Conservation (phyloP, 2,888 invertebrate species). For the Graphium colonna region DNA sequence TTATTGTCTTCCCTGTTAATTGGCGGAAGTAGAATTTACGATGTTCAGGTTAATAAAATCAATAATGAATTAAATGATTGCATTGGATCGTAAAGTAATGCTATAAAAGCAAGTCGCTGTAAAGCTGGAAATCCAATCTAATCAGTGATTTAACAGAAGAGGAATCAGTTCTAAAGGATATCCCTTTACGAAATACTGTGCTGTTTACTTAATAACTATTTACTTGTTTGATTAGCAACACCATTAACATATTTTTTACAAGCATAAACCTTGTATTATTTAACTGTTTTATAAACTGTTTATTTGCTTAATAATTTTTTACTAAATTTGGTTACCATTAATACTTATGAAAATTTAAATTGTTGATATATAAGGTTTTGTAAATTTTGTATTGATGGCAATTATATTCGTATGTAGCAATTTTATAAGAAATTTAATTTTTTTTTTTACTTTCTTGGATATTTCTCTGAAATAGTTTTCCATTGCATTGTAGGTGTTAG, state of each 20-base stretch:
- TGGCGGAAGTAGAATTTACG: slow-evolving; percentile 6
- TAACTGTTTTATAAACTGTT: too few relatives aligned
- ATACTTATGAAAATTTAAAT: not conserved
- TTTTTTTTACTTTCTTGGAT: too few relatives aligned
- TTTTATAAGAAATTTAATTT: too few relatives aligned
- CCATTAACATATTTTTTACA: not conserved
- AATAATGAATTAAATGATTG: slow-evolving; percentile 28
- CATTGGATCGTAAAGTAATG: slow-evolving; percentile 28
- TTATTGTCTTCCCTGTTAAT: not conserved
- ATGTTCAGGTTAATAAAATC: slow-evolving; percentile 24
- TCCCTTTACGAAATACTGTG: slow-evolving; percentile 3
- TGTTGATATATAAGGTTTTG: not conserved
- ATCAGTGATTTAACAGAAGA: slow-evolving; percentile 9
- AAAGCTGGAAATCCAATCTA: slow-evolving; percentile 22
- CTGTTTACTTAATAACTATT: not conserved
- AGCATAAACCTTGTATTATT: too few relatives aligned
- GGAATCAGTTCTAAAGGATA: slow-evolving; percentile 9
- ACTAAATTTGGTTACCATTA: not conserved
- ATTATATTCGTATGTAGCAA: too few relatives aligned
- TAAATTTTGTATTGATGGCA: too few relatives aligned
- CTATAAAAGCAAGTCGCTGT: slow-evolving; percentile 26
- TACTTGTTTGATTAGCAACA: slow-evolving; percentile 17
- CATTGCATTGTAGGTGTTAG: too few relatives aligned
- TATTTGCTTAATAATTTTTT: too few relatives aligned
- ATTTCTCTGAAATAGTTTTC: too few relatives aligned